Base-by-base conservation (phyloP, 2,888 invertebrate genomes). In the Acanthosoma haemorrhoidale region DNA sequence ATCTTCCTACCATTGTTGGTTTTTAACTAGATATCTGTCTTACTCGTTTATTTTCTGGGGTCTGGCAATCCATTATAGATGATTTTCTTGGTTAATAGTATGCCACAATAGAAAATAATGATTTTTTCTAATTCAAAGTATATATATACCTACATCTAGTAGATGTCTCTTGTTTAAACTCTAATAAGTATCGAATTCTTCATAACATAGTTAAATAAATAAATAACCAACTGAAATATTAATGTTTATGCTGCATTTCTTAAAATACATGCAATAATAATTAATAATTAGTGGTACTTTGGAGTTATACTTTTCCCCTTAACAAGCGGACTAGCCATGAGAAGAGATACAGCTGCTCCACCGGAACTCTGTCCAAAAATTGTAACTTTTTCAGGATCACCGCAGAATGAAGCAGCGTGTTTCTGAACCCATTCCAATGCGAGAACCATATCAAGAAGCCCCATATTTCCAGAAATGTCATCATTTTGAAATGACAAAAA, bases 291-390 rank as follows among this genome's bases (percentile, higher is more conserved):
- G 36, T 25, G 32, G 16, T 60, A 36, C 32, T 60, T 36, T 34
- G 34, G 18, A 60, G 15, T 60, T 18, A 16, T 34, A 67, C 67
- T 68, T 36, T 63, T 71, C 60, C 70, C 73, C 70, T 72, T 73
- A 13, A 80, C 79, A 31, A 78, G 75, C 11, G 83, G 83, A 75
- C 82, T 83, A 13, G 81, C 72, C 39, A 82, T 70, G 67, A 84
- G 76, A 1, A 81, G 77, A 5, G 81, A 81, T 0, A 82, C 80
- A 1, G 84, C 80, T 3, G 78, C 80, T 0, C 80, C 81, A 6
- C 85, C 85, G 1, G 84, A 83, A 72, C 84, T 84, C 75, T 85
- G 83, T 1, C 84, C 84, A 71, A 83, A 81, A 39, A 84, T 78
- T 1, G 84, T 84, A 1, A 85, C 81, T 41, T 77, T 76, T 0